These are phyloP conservation scores for Trimorus sp. DNA, from an alignment of 2,888 invertebrate species.

Conservation along the genomic window DNA sequence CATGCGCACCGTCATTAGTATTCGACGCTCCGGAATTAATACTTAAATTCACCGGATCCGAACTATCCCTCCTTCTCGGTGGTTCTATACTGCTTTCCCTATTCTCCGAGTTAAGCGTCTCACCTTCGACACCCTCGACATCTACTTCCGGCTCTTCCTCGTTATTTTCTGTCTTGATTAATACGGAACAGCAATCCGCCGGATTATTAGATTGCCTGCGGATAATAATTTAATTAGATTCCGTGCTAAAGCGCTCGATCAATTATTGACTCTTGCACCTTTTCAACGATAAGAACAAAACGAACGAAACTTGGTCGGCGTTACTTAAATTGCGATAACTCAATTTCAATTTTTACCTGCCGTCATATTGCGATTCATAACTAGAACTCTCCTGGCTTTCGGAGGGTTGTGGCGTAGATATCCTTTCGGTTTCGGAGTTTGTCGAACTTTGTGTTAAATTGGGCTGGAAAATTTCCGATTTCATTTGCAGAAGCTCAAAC, in stretches of 20 bases:
- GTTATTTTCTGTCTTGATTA: constrained; percentile 80
- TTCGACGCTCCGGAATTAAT: constrained; percentile 80
- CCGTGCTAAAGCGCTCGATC: constrained; percentile 8
- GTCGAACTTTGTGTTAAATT: constrained; percentile 78
- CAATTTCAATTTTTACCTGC: constrained; percentile 72
- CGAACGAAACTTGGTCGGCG: too few relatives aligned
- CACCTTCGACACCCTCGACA: constrained; percentile 82
- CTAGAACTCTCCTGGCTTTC: constrained; percentile 81
- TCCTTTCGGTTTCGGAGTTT: constrained; percentile 79
- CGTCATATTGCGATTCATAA: constrained; percentile 80
- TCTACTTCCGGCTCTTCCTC: constrained; percentile 80
- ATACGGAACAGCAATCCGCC: constrained; percentile 80
- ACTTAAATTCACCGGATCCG: constrained; percentile 91
- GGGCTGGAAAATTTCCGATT: constrained; percentile 85
- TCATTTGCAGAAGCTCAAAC: constrained; percentile 91
- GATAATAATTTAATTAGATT: constrained; percentile 47
- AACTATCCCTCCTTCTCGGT: constrained; percentile 87
- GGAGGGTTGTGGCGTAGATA: constrained; percentile 79
- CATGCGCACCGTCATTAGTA: constrained; percentile 79
- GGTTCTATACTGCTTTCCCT: constrained; percentile 82
- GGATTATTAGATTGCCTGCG: constrained; percentile 79
- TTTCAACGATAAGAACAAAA: neutral
- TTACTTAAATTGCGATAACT: neutral
- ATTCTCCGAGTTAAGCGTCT: constrained; percentile 77
- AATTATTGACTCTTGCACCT: neutral